Conservation (phyloP, 2,113 vertebrate species). For the Spea bombifrons region DNA sequence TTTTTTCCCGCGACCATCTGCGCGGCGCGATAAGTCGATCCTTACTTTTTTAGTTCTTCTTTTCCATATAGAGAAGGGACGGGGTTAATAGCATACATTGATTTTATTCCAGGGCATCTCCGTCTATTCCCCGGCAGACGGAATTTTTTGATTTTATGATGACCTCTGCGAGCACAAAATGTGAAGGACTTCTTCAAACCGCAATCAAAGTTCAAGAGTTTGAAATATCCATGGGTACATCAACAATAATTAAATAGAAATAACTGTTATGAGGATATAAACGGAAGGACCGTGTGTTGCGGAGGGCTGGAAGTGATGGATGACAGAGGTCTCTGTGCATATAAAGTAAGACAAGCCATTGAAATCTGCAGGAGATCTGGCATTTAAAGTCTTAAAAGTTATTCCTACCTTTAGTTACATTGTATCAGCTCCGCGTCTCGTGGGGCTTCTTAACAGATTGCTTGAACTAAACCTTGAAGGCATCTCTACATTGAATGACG, state of each 20-base stretch:
- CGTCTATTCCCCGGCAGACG: constrained; percentile 4
- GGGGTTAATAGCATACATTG: too few species aligned
- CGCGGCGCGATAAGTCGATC: constrained; percentile 49
- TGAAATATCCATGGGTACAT: constrained; percentile 8
- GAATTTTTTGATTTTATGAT: background rate
- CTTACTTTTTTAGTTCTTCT: too few species aligned
- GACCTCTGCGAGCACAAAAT: constrained; percentile 19
- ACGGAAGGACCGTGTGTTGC: background rate
- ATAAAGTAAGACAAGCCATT: constrained; percentile 1
- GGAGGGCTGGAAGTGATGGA: too few species aligned
- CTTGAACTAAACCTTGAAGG: too few species aligned
- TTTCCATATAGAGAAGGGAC: too few species aligned
- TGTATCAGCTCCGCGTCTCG: too few species aligned
- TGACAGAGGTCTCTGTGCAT: constrained; percentile 1
- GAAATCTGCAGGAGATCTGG: background rate
- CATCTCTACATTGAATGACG: too few species aligned
- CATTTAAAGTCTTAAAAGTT: background rate
- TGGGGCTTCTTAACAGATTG: too few species aligned
- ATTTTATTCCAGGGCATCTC: too few species aligned
- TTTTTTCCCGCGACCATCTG: constrained; percentile 49
- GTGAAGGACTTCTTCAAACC: constrained; percentile 29
- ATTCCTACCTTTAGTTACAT: too few species aligned
- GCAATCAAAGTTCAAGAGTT: constrained; percentile 16
- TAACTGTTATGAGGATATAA: constrained; percentile 1
- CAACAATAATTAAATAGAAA: constrained; percentile 28